Percentiles rank a stretch among this genome's conserved stretches.
Evolutionary conservation across 2,888 invertebrate species (phyloP).

Genomic region (Gymnosoma rotundatum): DNA sequence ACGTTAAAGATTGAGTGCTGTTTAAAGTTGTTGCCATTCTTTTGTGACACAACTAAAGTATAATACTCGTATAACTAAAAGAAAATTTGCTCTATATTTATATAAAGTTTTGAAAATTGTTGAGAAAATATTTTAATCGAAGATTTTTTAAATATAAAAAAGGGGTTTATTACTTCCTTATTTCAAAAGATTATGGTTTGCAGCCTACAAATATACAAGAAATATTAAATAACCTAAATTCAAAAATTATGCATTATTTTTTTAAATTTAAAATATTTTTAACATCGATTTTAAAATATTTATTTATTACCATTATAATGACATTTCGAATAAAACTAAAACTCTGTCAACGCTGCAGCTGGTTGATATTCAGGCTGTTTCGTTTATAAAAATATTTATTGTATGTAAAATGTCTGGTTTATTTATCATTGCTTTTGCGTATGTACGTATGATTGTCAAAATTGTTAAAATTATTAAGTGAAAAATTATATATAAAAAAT

Average conservation of each 20-base stretch:
- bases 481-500: no score
- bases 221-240: neutral
- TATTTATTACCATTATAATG: neutral
- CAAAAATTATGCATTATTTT: no score
- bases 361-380: slow-evolving; percentile 13
- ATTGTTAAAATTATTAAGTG: no score
- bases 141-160: neutral
- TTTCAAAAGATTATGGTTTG: neutral
- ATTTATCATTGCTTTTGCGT: no score
- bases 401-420: no score
- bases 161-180: neutral
- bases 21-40: neutral
- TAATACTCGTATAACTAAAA: no score
- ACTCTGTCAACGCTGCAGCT: slow-evolving; percentile 18
- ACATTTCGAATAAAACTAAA: slow-evolving; percentile 12
- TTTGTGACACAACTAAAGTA: neutral
- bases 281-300: neutral
- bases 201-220: neutral
- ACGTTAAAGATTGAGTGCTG: neutral
- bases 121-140: no score
- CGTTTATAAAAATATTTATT: neutral
- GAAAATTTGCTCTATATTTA: no score
- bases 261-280: neutral
- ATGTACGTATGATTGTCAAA: no score
- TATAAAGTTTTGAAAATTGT: no score